phyloP scores from a whole-genome alignment of 1,140 invertebrate species.

The Hycleus cichorii region DNA sequence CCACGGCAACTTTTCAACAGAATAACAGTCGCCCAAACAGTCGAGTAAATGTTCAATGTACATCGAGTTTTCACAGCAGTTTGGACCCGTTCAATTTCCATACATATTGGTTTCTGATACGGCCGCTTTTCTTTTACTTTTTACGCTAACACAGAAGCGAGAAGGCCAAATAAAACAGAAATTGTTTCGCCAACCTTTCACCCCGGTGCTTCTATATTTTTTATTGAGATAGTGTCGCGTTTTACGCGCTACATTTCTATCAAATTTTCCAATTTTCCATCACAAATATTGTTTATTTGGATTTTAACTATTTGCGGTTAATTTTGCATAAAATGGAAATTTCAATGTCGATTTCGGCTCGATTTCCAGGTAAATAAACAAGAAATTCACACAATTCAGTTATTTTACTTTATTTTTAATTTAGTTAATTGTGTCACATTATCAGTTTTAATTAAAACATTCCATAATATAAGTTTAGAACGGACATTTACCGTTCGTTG shows the following conservation, averaged over 20 bases:
- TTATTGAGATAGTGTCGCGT: no score
- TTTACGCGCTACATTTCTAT: no score
- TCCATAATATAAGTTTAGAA: conserved; percentile 8
- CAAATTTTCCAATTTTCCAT: no score
- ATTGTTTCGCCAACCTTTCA: not conserved
- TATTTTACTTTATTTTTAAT: conserved; percentile 29
- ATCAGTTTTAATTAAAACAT: conserved; percentile 31
- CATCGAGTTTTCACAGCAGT: conserved; percentile 13
- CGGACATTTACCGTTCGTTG: not conserved
- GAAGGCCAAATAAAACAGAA: conserved; percentile 12
- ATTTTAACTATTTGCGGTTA: no score
- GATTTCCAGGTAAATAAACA: not conserved
- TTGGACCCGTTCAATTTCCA: conserved; percentile 21
- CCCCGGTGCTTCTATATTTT: no score
- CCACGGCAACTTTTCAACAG: not conserved
- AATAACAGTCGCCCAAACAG: conserved; percentile 10
- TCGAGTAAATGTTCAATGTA: conserved; percentile 7
- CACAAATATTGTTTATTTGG: no score
- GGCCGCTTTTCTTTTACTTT: not conserved
- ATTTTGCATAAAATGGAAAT: no score
- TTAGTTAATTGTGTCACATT: conserved; percentile 28
- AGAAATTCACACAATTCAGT: conserved; percentile 7
- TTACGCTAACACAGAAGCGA: not conserved
- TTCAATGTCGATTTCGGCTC: no score
- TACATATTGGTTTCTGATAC: conserved; percentile 27